Base-by-base conservation (phyloP, 1,140 invertebrate species). In the Globodera rostochiensis region DNA sequence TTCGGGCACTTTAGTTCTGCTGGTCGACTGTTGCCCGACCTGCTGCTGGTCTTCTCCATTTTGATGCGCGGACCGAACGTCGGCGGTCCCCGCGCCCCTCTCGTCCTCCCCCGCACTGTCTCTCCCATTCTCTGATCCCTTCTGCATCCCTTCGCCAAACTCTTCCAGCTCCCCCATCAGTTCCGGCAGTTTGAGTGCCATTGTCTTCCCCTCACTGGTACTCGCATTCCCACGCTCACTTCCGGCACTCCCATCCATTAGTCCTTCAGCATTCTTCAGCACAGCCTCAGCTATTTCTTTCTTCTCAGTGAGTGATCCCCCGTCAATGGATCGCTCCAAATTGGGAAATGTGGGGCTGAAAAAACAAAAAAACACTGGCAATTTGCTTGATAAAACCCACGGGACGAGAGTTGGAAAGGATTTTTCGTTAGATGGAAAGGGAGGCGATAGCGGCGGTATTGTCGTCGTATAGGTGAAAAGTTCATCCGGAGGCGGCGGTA, bases 31-130 rank as follows among this genome's bases (percentile, higher is more conserved):
- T 50, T 50, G 53, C n/a, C 6, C 6, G 47, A 13, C 25, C 8
- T 75, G 45, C 7, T 7, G 4, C 21, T 66, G 15, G 11, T 53
- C 45, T n/a, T 15, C 25, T 69, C 9, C 25, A 64, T n/a, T 80
- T 13, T 53, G 47, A 7, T 49, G 46, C 53, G 25, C 25, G 25
- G 25, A 25, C 25, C 25, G 25, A 25, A 25, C 25, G 25, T 25
- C 25, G 25, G 25, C 25, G 25, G 25, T 25, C 25, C 25, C 25
- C 25, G 25, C 25, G 25, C 25, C 75, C 9, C 21, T 80, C 5
- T 69, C 19, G 36, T 80, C 53, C 46, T 80, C 53, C 15, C 80
- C 73, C 80, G 82, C 75, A 21, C 47, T 82, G 36, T 60, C 57
- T 5, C 11, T 78, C 21, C 25, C 64, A 21, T 64, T 70, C 50